A percentile compares a stretch with the other conserved stretches of the same genome.
Conservation (phyloP, 2,797 vertebrate species). For the Phoeniculus purpureus region DNA sequence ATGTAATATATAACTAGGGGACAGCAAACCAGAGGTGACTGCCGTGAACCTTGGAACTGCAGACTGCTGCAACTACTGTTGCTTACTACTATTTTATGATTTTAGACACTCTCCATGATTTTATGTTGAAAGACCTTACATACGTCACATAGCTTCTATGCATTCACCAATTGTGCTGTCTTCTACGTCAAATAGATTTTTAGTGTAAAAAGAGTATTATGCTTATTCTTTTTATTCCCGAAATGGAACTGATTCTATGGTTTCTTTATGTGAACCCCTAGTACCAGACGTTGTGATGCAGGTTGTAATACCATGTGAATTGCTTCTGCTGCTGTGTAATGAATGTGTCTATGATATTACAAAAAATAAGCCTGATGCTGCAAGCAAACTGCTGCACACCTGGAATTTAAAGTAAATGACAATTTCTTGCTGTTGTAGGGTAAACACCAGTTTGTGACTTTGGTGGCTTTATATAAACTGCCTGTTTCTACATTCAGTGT, state of each 20-base stretch:
- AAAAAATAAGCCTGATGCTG: neutral
- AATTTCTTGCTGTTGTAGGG: neutral
- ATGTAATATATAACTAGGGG: neutral
- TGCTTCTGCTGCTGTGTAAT: neutral
- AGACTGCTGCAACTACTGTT: neutral
- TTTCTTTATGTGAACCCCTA: neutral
- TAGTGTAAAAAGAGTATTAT: neutral
- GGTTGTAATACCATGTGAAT: neutral
- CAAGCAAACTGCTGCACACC: neutral
- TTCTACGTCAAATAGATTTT: neutral
- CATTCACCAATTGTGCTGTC: neutral
- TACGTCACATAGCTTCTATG: neutral
- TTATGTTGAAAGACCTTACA: neutral
- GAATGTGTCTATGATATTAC: neutral
- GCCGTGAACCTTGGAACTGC: neutral
- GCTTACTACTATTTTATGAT: neutral
- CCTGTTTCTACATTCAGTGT: neutral
- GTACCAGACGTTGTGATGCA: neutral
- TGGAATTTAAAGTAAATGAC: neutral
- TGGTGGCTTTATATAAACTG: neutral
- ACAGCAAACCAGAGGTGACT: neutral
- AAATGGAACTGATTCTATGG: neutral
- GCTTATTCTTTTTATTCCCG: neutral
- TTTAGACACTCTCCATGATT: neutral
- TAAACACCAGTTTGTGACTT: neutral